These are phyloP conservation scores for Diaperis boleti DNA, from an alignment of 2,888 invertebrate species.

Conservation along the genomic window DNA sequence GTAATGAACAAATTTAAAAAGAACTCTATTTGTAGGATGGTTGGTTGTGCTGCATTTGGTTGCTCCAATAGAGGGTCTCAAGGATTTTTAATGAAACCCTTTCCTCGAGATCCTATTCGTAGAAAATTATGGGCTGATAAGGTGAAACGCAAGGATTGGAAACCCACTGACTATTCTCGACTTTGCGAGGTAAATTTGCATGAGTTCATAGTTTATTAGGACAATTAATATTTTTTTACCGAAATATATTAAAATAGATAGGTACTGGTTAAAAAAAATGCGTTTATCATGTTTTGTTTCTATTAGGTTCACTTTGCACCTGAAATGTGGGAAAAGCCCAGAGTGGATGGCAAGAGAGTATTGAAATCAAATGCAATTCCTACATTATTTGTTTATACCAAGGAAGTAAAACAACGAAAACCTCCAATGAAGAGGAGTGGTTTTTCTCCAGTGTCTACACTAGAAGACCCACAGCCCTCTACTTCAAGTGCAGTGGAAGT, in stretches of 20 bases:
- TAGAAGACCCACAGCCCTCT: too few relatives aligned
- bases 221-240: background rate
- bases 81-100: conserved; percentile 64
- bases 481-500: too few relatives aligned
- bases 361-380: conserved; percentile 1
- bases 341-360: background rate
- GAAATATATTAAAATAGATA: too few relatives aligned
- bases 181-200: conserved; percentile 53
- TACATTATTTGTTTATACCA: background rate
- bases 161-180: conserved; percentile 62
- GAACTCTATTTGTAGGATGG: too few relatives aligned
- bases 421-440: too few relatives aligned
- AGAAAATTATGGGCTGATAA: conserved; percentile 61
- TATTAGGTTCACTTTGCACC: background rate
- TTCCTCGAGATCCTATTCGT: conserved; percentile 61
- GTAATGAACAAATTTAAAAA: too few relatives aligned
- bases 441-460: too few relatives aligned
- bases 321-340: background rate
- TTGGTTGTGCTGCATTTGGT: conserved; percentile 63
- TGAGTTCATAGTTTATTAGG: background rate
- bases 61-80: conserved; percentile 64
- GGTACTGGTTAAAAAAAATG: too few relatives aligned
- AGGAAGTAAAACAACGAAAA: too few relatives aligned
- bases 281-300: too few relatives aligned
- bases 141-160: conserved; percentile 62